Percentiles rank a stretch among this genome's conserved stretches.
These are phyloP conservation scores for Catalaphyllia jardinei DNA, from an alignment of 64 coral and sea anemone species.

Conservation along the genomic window DNA sequence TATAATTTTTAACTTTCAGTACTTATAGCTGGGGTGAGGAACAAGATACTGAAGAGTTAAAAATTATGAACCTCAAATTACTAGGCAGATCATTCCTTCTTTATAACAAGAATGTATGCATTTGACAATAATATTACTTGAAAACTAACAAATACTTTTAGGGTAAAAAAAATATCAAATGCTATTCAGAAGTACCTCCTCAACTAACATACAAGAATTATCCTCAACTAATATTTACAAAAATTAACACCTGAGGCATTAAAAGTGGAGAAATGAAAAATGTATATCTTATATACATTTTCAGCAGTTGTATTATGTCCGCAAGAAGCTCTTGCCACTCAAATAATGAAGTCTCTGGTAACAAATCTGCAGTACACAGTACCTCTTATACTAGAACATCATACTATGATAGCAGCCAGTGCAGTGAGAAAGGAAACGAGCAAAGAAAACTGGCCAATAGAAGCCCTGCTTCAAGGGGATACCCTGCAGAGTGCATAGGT, in stretches of 20 bases:
- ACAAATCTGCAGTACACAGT: neutral
- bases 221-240: too few species aligned
- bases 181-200: too few species aligned
- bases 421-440: neutral
- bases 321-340: neutral
- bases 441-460: neutral
- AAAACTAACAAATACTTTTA: too few species aligned
- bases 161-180: too few species aligned
- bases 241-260: neutral
- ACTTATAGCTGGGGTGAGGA: too few species aligned
- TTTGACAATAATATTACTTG: too few species aligned
- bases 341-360: neutral
- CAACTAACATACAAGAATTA: neutral
- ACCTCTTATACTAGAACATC: neutral
- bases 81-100: too few species aligned
- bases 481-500: conserved; percentile 69
- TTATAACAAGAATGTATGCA: too few species aligned
- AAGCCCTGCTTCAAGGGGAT: conserved; percentile 75
- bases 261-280: neutral
- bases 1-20: too few species aligned
- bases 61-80: too few species aligned
- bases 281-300: neutral
- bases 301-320: neutral
- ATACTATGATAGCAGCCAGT: neutral
- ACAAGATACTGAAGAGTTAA: too few species aligned